Percentiles rank a stretch among this genome's conserved stretches.
These are phyloP conservation scores for Lepidurus apus DNA, from an alignment of 1,140 invertebrate species.

Conservation along the genomic window DNA sequence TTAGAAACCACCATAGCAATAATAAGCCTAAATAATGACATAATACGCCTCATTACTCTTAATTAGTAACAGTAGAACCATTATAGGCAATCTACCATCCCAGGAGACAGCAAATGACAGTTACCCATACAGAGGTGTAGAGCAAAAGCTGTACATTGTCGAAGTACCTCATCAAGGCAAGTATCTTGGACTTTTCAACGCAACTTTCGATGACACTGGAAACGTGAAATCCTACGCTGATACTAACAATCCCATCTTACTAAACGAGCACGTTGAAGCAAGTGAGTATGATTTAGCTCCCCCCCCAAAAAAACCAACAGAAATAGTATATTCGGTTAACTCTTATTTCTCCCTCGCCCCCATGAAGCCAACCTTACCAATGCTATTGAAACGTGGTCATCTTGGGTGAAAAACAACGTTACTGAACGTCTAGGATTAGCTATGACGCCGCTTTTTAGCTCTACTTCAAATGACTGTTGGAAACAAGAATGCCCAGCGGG, in stretches of 20 bases:
- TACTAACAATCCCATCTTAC: conserved; percentile 21
- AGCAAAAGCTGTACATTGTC: conserved; percentile 9
- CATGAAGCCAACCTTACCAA: neutral
- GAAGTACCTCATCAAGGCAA: conserved; percentile 29
- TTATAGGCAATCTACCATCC: neutral
- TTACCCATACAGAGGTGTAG: neutral
- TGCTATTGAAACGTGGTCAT: conserved; percentile 8
- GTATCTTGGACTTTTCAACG: conserved; percentile 26
- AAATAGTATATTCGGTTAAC: too few relatives aligned
- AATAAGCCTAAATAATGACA: too few relatives aligned
- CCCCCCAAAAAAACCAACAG: too few relatives aligned
- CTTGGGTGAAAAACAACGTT: conserved; percentile 7
- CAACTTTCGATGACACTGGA: neutral
- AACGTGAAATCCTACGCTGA: neutral
- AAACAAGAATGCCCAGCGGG: conserved; percentile 24
- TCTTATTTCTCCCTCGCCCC: too few relatives aligned
- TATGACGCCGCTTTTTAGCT: conserved; percentile 25
- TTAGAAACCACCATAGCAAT: too few relatives aligned
- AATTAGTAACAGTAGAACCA: neutral
- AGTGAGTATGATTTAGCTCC: neutral
- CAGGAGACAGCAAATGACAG: neutral
- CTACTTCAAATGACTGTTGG: conserved; percentile 26
- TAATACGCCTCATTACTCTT: neutral
- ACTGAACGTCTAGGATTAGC: conserved; percentile 12
- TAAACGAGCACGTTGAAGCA: neutral